phyloP scores from a whole-genome alignment of 2,797 vertebrate species.

The Ctenopoma kingsleyae region DNA sequence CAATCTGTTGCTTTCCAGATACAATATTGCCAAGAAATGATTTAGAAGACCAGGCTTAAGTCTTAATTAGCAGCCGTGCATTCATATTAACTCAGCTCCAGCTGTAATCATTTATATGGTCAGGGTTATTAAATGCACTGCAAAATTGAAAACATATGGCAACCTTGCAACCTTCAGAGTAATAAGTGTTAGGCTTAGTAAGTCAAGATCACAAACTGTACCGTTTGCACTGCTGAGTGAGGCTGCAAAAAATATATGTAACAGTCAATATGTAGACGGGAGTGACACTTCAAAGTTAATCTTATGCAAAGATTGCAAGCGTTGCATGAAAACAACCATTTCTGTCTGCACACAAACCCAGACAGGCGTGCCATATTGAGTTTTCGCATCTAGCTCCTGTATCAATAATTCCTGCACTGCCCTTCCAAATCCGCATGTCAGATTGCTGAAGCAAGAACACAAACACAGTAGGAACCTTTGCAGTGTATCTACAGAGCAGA shows the following conservation, averaged over 20 bases:
- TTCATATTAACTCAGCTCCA: slow-evolving; percentile 41
- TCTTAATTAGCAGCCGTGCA: slow-evolving; percentile 47
- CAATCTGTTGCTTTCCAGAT: slow-evolving; percentile 22
- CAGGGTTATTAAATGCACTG: slow-evolving; percentile 41
- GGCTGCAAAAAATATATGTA: background rate
- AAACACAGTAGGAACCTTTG: slow-evolving; percentile 58
- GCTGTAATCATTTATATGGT: slow-evolving; percentile 58
- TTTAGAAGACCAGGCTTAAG: slow-evolving; percentile 27
- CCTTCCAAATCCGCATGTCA: slow-evolving; percentile 63
- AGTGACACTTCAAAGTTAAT: slow-evolving; percentile 19
- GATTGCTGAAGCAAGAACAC: slow-evolving; percentile 59
- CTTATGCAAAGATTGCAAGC: background rate
- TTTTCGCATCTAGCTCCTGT: slow-evolving; percentile 39
- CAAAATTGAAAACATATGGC: slow-evolving; percentile 41
- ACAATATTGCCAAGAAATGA: background rate
- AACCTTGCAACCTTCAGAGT: slow-evolving; percentile 10
- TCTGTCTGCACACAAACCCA: slow-evolving; percentile 3
- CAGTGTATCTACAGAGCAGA: slow-evolving; percentile 53
- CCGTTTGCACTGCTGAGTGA: slow-evolving; percentile 13
- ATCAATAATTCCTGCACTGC: slow-evolving; percentile 57
- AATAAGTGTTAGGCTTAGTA: slow-evolving; percentile 11
- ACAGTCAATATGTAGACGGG: background rate
- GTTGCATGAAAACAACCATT: background rate
- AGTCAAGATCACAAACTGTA: slow-evolving; percentile 11
- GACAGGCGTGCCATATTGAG: background rate